Evolutionary conservation across 1,140 invertebrate species (phyloP).

Genomic region (Saccostrea cuccullata): DNA sequence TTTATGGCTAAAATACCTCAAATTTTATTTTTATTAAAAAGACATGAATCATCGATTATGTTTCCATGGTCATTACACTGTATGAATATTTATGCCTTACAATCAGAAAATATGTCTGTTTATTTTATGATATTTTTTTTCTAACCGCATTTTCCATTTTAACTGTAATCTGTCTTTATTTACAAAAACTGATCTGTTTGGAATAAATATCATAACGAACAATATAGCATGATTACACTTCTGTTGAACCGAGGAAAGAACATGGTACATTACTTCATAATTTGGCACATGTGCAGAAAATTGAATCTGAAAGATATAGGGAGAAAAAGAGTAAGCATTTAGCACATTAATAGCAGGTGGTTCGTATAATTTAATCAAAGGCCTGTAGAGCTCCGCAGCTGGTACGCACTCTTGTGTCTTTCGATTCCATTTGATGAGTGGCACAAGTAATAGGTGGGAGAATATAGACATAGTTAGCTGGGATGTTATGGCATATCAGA

Average conservation of each 20-base stretch:
- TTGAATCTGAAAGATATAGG: neutral
- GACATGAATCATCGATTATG: too few relatives aligned
- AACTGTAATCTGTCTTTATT: too few relatives aligned
- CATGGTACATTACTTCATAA: neutral
- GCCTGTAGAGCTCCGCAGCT: neutral
- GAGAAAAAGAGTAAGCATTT: neutral
- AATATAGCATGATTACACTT: neutral
- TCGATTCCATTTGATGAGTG: conserved; percentile 19
- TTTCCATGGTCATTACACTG: too few relatives aligned
- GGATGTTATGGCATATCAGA: conserved; percentile 8
- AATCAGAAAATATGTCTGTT: too few relatives aligned
- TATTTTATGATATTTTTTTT: too few relatives aligned
- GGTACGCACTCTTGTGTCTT: conserved; percentile 1
- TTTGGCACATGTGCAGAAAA: conserved; percentile 21
- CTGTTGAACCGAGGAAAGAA: neutral
- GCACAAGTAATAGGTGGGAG: neutral
- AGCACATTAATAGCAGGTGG: conserved; percentile 14
- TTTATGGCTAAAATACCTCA: too few relatives aligned
- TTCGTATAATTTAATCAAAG: neutral
- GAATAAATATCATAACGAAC: too few relatives aligned
- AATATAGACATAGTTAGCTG: neutral
- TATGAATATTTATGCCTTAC: too few relatives aligned
- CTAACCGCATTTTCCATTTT: too few relatives aligned
- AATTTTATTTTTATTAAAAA: too few relatives aligned
- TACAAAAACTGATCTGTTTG: too few relatives aligned